phyloP scores from a whole-genome alignment of 2,888 invertebrate species.

The Volucella bombylans region DNA sequence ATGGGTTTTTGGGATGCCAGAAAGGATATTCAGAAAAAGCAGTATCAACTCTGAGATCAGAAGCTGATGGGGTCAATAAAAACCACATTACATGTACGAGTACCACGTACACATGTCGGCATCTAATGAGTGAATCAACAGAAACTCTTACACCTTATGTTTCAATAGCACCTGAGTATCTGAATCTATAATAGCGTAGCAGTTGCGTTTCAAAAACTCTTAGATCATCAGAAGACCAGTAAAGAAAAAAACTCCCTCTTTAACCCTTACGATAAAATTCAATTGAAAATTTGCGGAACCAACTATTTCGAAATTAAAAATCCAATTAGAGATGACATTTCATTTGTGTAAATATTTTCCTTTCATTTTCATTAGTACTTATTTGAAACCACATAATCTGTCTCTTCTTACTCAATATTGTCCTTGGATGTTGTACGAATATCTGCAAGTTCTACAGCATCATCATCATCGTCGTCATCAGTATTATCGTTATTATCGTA shows the following conservation, averaged over 20 bases:
- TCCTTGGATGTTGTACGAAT: background rate
- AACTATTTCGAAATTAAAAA: slow-evolving; percentile 30
- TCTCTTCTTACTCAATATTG: background rate
- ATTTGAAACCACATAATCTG: slow-evolving; percentile 37
- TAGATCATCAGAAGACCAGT: too few species aligned
- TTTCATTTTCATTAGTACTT: slow-evolving; percentile 57
- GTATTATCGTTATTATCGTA: background rate
- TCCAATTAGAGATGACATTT: slow-evolving; percentile 53
- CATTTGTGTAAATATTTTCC: slow-evolving; percentile 58
- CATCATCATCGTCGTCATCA: slow-evolving; percentile 12
- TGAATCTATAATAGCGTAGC: too few species aligned
- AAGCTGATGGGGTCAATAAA: too few species aligned
- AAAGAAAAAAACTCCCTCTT: background rate
- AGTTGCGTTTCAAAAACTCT: too few species aligned
- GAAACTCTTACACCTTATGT: too few species aligned
- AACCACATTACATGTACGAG: too few species aligned
- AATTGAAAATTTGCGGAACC: background rate
- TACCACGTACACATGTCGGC: too few species aligned
- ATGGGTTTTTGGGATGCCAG: too few species aligned
- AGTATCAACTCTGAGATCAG: too few species aligned
- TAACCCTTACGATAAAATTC: background rate
- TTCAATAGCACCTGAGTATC: too few species aligned
- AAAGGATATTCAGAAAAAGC: too few species aligned
- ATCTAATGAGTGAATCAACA: too few species aligned
- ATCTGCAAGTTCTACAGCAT: background rate